Evolutionary conservation across 2,113 vertebrate species (phyloP).

Genomic region (Sebastes fasciatus): DNA sequence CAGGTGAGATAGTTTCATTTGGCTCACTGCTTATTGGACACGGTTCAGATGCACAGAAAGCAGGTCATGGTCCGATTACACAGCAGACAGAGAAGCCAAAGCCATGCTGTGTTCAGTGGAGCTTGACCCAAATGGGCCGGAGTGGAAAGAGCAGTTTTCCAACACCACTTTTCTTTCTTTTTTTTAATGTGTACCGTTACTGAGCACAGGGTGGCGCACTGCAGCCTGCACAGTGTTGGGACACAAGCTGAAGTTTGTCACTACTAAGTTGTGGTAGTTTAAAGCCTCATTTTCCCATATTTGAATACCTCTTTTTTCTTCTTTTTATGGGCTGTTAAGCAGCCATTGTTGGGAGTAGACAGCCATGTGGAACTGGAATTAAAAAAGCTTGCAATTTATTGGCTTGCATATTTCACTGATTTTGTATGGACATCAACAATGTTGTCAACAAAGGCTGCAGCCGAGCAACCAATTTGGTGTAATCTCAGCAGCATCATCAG

Average conservation of each 20-base stretch:
- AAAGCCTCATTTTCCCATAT: not conserved
- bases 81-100: slow-evolving; percentile 58
- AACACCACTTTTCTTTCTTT: not conserved
- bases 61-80: slow-evolving; percentile 66
- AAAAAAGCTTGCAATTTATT: slow-evolving; percentile 7
- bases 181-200: not conserved
- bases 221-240: not conserved
- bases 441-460: slow-evolving; percentile 44
- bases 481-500: slow-evolving; percentile 33
- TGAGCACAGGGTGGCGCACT: slow-evolving; percentile 56
- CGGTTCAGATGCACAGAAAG: slow-evolving; percentile 68
- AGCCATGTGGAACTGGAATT: slow-evolving; percentile 17
- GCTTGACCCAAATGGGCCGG: slow-evolving; percentile 22
- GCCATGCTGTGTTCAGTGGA: slow-evolving; percentile 64
- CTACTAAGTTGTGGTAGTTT: not conserved
- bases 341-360: slow-evolving; percentile 14
- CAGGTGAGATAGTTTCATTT: slow-evolving; percentile 69
- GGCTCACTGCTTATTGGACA: slow-evolving; percentile 61
- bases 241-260: not conserved
- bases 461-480: slow-evolving; percentile 32
- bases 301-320: not conserved
- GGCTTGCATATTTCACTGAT: slow-evolving; percentile 50
- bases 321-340: not conserved
- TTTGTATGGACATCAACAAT: slow-evolving; percentile 47
- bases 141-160: slow-evolving; percentile 22